Base-by-base conservation (phyloP, 2,113 vertebrate genomes). In the Heterocephalus glaber region DNA sequence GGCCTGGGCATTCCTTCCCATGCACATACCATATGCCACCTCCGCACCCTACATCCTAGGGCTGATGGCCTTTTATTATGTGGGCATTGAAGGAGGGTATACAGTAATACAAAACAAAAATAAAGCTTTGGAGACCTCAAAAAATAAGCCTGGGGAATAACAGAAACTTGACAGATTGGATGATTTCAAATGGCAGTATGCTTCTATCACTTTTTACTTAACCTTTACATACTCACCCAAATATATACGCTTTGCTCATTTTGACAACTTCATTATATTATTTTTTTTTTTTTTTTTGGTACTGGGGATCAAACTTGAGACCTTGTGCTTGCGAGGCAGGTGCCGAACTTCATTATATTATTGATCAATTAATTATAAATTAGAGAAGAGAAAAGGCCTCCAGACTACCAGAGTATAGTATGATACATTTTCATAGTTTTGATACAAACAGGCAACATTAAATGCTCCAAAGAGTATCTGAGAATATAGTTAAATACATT, bases 301-400 rank as follows among this genome's bases (percentile, higher is more conserved):
- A n/a, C n/a, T n/a, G n/a, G n/a, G n/a, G n/a, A n/a, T n/a, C n/a
- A n/a, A n/a, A n/a, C n/a, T n/a, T n/a, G n/a, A n/a, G n/a, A n/a
- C n/a, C n/a, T n/a, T n/a, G n/a, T n/a, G n/a, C n/a, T n/a, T n/a
- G n/a, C n/a, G n/a, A n/a, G n/a, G n/a, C n/a, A n/a, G n/a, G n/a
- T n/a, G n/a, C n/a, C n/a, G n/a, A 90, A 88, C 30, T 87, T 74
- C 63, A 44, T 86, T 82, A 63, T 76, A n/a, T 87, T 89, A 88
- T 35, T 90, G 44, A 68, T 19, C 3, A 54, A 41, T 44, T 76
- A 52, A 92, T 60, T 86, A 13, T 66, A 93, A 95, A 85, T 33
- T 80, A 93, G 24, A 92, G 3, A 4, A 7, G 28, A 3, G 28
- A 30, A 72, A 79, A 35, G 11, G 3, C 16, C 80, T 92, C 58